phyloP scores from a whole-genome alignment of 2,113 vertebrate genomes.

The Platichthys flesus region DNA sequence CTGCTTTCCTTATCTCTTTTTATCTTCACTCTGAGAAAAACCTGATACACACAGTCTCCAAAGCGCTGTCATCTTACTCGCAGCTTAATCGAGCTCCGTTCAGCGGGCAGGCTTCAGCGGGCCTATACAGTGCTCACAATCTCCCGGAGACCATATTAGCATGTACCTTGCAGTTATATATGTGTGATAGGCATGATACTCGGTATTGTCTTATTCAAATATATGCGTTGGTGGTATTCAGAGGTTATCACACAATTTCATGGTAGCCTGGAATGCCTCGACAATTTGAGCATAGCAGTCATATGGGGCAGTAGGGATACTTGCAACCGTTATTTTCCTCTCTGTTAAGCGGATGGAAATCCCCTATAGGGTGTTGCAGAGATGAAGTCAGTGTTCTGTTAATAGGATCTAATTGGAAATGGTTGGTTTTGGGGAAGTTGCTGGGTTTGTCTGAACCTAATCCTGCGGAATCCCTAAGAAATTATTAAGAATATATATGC shows the following conservation, averaged over 20 bases:
- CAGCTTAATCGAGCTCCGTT: slow-evolving; percentile 29
- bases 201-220: slow-evolving; percentile 27
- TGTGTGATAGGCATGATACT: slow-evolving; percentile 4
- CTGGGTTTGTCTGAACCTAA: slow-evolving; percentile 69
- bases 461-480: slow-evolving; percentile 67
- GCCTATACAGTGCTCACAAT: slow-evolving; percentile 15
- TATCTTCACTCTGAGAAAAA: slow-evolving; percentile 10
- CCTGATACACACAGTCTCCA: slow-evolving; percentile 15
- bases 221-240: background rate
- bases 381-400: slow-evolving; percentile 67
- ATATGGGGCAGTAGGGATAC: slow-evolving; percentile 20
- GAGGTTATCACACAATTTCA: slow-evolving; percentile 12
- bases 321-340: slow-evolving; percentile 27
- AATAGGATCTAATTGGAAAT: slow-evolving; percentile 76
- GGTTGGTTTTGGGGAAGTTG: slow-evolving; percentile 67
- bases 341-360: slow-evolving; percentile 58
- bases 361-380: slow-evolving; percentile 64
- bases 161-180: slow-evolving; percentile 25
- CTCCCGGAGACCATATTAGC: slow-evolving; percentile 36
- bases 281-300: slow-evolving; percentile 7
- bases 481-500: slow-evolving; percentile 65
- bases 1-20: slow-evolving; percentile 1
- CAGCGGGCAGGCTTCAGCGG: slow-evolving; percentile 8
- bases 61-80: slow-evolving; percentile 38
- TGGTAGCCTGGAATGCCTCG: background rate